Base-by-base conservation (phyloP, 2,113 vertebrate genomes). In the Mystacornis crossleyi region DNA sequence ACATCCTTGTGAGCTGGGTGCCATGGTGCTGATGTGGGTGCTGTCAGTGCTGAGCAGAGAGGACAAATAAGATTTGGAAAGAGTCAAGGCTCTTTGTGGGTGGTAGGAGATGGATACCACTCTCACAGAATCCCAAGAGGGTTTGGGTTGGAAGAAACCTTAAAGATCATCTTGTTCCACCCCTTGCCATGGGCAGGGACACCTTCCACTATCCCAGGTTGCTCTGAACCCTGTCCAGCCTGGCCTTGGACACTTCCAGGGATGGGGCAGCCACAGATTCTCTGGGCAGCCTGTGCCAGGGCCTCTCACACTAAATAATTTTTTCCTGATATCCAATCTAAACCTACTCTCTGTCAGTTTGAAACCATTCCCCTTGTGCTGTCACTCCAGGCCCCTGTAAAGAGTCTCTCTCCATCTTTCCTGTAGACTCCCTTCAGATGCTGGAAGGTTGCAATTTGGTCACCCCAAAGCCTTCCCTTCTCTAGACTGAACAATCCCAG, bases 181-280 rank as follows among this genome's bases (percentile, higher is more conserved):
- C 1, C 18, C 9, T 2, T 51, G 21, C 72, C 23, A 13, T 19
- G 45, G 31, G 29, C n/a, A 54, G 73, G n/a, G 65, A 40, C 29
- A 48, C 3, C 14, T 69, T 8, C 23, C 33, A 61, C 28, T 7
- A 1, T 3, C 14, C 54, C 40, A 54, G 23, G 18, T 0, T 54
- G 47, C 64, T 62, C 40, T 1, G 0, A 43, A 36, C 12, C 10
- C 34, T 1, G 1, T 48, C 19, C 55, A 70, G 0, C 8, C 47
- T 47, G 73, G 33, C 23, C n/a, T 38, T 78, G 55, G 23, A 5
- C 23, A 45, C 18, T 78, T 8, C 23, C 38, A 78, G 54, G 65
- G 47, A 61, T 38, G 47, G 33, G 23, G 2, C 84, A 86, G 64
- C 38, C 47, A 17, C 64, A 61, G 54, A 47, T 38, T 0, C 47